These are phyloP conservation scores for Oxyura jamaicensis DNA, from an alignment of 2,113 vertebrate species.

Conservation along the genomic window DNA sequence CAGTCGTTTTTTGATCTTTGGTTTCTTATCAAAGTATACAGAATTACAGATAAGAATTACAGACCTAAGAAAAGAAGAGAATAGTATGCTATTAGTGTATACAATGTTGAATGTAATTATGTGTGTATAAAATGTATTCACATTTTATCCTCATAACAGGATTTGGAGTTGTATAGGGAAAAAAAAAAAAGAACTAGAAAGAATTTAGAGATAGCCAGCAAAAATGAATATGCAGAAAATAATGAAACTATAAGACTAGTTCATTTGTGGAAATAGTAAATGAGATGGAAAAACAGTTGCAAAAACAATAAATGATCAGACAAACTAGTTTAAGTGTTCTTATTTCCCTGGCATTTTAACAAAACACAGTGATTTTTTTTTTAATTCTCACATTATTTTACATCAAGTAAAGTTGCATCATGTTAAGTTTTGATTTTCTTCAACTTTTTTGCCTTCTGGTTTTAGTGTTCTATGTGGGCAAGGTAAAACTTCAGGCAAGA, in stretches of 20 bases:
- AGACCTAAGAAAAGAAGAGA: background rate
- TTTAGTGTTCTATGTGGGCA: conserved; percentile 79
- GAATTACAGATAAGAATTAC: background rate
- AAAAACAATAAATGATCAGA: background rate
- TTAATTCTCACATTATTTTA: background rate
- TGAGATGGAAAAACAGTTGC: background rate
- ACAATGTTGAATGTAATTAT: background rate
- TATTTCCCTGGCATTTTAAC: background rate
- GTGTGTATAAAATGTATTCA: too few relatives aligned
- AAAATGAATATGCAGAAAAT: background rate
- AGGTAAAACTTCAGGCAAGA: conserved; percentile 52
- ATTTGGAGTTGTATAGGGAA: background rate
- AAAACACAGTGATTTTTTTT: background rate
- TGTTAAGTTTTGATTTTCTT: background rate
- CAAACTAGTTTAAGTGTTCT: background rate
- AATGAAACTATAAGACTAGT: background rate
- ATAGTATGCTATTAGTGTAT: background rate
- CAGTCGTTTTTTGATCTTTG: background rate
- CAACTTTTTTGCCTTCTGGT: conserved; percentile 3
- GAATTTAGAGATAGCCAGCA: background rate
- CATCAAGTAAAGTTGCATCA: background rate
- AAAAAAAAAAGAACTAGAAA: background rate
- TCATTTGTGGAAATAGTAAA: background rate
- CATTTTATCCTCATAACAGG: background rate
- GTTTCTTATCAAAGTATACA: background rate